Percentiles rank a stretch among this genome's conserved stretches.
Evolutionary conservation across 2,797 vertebrate species (phyloP).

Genomic region (Acanthornis magna): DNA sequence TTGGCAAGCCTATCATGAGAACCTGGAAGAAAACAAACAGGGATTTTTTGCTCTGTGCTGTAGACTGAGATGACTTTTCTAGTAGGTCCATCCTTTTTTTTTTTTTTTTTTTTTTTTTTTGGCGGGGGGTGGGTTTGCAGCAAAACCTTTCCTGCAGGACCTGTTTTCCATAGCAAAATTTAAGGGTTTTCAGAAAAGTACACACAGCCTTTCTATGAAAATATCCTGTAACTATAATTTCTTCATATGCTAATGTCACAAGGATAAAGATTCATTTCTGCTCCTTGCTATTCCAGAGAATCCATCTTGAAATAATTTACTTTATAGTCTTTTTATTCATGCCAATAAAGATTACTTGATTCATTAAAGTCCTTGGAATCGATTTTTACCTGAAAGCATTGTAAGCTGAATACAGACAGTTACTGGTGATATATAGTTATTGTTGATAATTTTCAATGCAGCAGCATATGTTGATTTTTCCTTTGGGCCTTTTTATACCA

Average conservation of each 20-base stretch:
- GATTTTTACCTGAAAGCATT: slow-evolving; percentile 11
- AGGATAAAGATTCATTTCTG: background rate
- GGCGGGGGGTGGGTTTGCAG: too few species aligned
- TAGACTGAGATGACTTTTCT: background rate
- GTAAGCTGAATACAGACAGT: background rate
- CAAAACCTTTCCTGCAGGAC: background rate
- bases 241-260: background rate
- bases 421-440: background rate
- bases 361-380: background rate
- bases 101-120: too few species aligned
- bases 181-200: background rate
- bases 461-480: background rate
- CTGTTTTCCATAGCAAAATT: background rate
- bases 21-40: background rate
- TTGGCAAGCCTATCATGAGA: background rate
- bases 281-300: background rate
- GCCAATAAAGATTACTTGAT: background rate
- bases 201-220: background rate
- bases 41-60: background rate
- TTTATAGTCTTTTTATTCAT: background rate
- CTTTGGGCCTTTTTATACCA: slow-evolving; percentile 13
- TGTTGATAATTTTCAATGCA: background rate
- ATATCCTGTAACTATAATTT: background rate
- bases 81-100: background rate
- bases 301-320: slow-evolving; percentile 21